Evolutionary conservation across 2,113 vertebrate species (phyloP).

Genomic region (Protobothrops mucrosquamatus): DNA sequence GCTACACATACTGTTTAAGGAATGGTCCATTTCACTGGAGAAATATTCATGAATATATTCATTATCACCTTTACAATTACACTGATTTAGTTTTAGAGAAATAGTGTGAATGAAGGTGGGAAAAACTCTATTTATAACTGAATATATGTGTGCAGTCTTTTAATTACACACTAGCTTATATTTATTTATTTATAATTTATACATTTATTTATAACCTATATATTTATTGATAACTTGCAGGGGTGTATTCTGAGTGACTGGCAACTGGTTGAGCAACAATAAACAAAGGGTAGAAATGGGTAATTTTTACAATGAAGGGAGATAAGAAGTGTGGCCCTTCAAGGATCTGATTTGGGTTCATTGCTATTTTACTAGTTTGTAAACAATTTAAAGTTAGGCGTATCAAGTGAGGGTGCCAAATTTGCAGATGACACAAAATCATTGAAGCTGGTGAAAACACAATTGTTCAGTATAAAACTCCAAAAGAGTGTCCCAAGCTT

Average conservation of each 20-base stretch:
- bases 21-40: not conserved
- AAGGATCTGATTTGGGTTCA: not conserved
- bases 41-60: not conserved
- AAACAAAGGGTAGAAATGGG: not conserved
- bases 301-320: not conserved
- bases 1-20: not conserved
- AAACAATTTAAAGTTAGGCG: not conserved
- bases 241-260: not conserved
- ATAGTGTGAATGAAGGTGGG: not conserved
- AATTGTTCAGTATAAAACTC: not conserved
- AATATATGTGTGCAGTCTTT: not conserved
- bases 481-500: not conserved
- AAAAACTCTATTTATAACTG: not conserved
- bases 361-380: not conserved
- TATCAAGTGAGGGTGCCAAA: not conserved
- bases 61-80: not conserved
- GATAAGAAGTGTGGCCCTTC: not conserved
- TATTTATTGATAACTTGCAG: not conserved
- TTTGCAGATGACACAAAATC: not conserved
- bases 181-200: not conserved
- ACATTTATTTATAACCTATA: not conserved
- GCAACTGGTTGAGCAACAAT: not conserved
- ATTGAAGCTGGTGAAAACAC: not conserved
- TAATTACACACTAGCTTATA: not conserved
- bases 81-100: not conserved